Percentiles rank a stretch among this genome's conserved stretches.
These are phyloP conservation scores for Cottoperca gobio DNA, from an alignment of 2,797 vertebrate species.

Conservation along the genomic window DNA sequence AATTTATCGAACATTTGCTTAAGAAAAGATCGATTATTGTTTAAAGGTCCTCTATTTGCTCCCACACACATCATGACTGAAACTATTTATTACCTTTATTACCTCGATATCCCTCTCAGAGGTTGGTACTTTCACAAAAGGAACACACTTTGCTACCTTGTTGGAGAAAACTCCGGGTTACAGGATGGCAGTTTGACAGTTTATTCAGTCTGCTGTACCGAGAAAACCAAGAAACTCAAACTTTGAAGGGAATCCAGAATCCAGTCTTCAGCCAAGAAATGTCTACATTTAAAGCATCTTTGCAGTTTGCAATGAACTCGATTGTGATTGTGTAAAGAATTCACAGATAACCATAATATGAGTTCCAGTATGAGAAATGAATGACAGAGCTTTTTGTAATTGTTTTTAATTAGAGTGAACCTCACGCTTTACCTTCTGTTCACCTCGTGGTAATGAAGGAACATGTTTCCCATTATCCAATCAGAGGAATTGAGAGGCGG, in stretches of 20 bases:
- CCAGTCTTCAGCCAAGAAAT: slow-evolving; percentile 19
- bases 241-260: slow-evolving; percentile 30
- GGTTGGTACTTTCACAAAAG: slow-evolving; percentile 7
- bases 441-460: too few relatives aligned
- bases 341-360: background rate
- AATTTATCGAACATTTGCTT: slow-evolving; percentile 16
- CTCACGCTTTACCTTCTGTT: too few relatives aligned
- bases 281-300: background rate
- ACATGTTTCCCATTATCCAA: too few relatives aligned
- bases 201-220: slow-evolving; percentile 33
- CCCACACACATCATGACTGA: background rate
- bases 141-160: slow-evolving; percentile 22
- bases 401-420: too few relatives aligned
- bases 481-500: too few relatives aligned
- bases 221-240: slow-evolving; percentile 35
- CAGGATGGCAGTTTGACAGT: slow-evolving; percentile 39
- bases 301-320: background rate
- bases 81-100: slow-evolving; percentile 7
- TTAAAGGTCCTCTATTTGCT: slow-evolving; percentile 6
- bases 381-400: too few relatives aligned
- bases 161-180: slow-evolving; percentile 6
- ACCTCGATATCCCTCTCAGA: slow-evolving; percentile 19
- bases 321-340: background rate
- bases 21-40: slow-evolving; percentile 21
- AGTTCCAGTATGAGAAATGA: background rate